Evolutionary conservation across 2,888 invertebrate genomes (phyloP).

Genomic region (Parnassius glacialis): DNA sequence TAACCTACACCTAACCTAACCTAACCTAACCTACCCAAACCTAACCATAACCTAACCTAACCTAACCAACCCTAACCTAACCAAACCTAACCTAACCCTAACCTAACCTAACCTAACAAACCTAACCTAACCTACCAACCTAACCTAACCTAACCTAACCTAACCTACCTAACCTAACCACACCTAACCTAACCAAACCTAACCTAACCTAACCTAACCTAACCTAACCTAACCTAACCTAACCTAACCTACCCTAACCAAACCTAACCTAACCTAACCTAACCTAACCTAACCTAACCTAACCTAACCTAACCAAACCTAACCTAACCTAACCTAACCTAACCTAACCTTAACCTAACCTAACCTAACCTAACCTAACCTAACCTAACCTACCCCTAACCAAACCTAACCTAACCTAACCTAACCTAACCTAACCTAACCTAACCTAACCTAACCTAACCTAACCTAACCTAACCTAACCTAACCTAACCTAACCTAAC

Average conservation of each 20-base stretch:
- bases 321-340: conserved; percentile 22
- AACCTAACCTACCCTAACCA: too few relatives aligned
- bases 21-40: too few relatives aligned
- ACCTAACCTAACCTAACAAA: too few relatives aligned
- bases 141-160: too few relatives aligned
- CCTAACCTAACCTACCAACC: too few relatives aligned
- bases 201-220: conserved; percentile 18
- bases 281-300: conserved; percentile 27
- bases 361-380: too few relatives aligned
- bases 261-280: conserved; percentile 27
- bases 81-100: too few relatives aligned
- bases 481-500: conserved; percentile 10
- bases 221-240: conserved; percentile 26
- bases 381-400: too few relatives aligned
- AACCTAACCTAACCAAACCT: conserved; percentile 26
- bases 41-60: too few relatives aligned
- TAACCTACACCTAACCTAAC: too few relatives aligned
- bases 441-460: conserved; percentile 9
- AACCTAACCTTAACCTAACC: too few relatives aligned
- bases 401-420: conserved; percentile 8
- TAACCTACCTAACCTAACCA: conserved; percentile 7
- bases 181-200: conserved; percentile 26
- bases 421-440: conserved; percentile 20
- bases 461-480: conserved; percentile 9
- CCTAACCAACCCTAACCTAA: too few relatives aligned